Conservation (phyloP, 2,797 vertebrate genomes). For the Lepus townsendii region DNA sequence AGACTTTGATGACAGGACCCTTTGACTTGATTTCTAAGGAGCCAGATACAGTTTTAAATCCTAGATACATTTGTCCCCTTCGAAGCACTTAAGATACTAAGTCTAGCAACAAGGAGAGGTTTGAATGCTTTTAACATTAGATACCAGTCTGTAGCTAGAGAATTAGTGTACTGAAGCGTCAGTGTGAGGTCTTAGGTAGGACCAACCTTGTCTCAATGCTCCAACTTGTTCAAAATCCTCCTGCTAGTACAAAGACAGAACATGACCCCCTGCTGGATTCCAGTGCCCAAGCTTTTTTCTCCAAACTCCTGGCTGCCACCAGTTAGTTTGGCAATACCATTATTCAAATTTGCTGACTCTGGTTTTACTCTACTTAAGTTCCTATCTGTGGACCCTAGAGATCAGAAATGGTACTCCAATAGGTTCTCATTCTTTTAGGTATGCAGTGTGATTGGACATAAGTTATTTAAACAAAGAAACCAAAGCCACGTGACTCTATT, state of each 20-base stretch:
- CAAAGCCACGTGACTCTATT: constrained; percentile 24
- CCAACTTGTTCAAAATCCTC: neutral
- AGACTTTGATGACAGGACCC: neutral
- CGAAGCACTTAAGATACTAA: neutral
- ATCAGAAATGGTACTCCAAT: neutral
- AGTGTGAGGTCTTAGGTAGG: neutral
- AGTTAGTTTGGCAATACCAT: neutral
- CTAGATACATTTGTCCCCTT: neutral
- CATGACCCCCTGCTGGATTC: neutral
- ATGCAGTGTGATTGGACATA: neutral
- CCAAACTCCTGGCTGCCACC: neutral
- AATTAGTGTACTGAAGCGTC: neutral
- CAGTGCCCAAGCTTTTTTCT: neutral
- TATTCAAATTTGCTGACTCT: constrained; percentile 5
- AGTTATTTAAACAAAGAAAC: constrained; percentile 10
- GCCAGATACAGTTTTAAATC: neutral
- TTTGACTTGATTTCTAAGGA: constrained; percentile 55
- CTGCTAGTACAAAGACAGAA: neutral
- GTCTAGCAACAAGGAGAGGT: constrained; percentile 1
- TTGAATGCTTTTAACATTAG: constrained; percentile 31
- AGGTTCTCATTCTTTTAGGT: neutral
- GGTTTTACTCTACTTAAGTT: constrained; percentile 28
- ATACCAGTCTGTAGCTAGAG: neutral
- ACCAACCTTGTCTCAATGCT: neutral
- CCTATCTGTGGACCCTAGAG: constrained; percentile 16